Evolutionary conservation across 2,888 invertebrate genomes (phyloP).

Genomic region (Nebria salina): DNA sequence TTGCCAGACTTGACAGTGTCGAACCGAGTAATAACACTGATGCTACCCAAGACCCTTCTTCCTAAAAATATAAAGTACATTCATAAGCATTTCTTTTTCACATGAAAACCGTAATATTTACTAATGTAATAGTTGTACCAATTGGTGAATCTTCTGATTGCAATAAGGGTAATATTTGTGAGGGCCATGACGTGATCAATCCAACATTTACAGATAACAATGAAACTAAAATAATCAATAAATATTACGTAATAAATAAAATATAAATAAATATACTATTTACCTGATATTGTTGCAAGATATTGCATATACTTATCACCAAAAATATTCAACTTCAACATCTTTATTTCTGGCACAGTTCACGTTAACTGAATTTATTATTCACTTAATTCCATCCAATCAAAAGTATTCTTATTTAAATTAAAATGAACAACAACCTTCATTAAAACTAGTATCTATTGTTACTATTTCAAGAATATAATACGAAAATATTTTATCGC

Average conservation of each 20-base stretch:
- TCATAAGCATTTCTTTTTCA: no score
- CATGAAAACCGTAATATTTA: constrained; percentile 10
- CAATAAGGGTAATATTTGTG: constrained; percentile 67
- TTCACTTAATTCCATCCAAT: no score
- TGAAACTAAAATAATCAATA: constrained; percentile 22
- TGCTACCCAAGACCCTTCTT: constrained; percentile 68
- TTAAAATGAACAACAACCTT: no score
- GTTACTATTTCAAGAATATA: no score
- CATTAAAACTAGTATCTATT: no score
- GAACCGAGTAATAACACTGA: constrained; percentile 68
- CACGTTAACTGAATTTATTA: no score
- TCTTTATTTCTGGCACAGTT: no score
- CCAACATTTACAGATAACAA: constrained; percentile 54
- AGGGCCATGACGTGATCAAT: constrained; percentile 66
- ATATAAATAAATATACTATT: background rate
- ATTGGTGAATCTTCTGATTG: constrained; percentile 46
- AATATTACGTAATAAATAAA: background rate
- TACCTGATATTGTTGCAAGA: constrained; percentile 40
- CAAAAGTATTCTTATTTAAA: no score
- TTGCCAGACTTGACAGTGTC: constrained; percentile 66
- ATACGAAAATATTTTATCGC: no score
- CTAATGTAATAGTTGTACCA: constrained; percentile 37
- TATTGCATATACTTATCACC: constrained; percentile 43
- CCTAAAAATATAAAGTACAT: constrained; percentile 54
- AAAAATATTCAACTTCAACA: background rate